Evolutionary conservation across 1,140 invertebrate species (phyloP).

Genomic region (Leguminivora glycinivorella): DNA sequence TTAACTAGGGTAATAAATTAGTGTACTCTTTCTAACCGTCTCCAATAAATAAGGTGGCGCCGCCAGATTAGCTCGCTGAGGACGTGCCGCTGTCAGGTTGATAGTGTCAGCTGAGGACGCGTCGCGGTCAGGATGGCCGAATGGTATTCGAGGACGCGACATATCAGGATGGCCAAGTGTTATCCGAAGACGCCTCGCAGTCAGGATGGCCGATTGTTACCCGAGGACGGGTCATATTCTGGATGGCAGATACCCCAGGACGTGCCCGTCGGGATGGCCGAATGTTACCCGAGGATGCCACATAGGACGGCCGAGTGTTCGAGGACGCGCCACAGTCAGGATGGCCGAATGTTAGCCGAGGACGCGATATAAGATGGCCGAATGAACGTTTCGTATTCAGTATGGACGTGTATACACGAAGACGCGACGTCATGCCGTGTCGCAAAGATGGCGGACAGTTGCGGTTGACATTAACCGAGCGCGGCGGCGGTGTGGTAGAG

Average conservation of each 20-base stretch:
- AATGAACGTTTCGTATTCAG: too few relatives aligned
- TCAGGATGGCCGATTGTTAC: not conserved
- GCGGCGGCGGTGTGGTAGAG: conserved; percentile 96
- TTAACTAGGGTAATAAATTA: conserved; percentile 20
- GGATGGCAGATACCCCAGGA: too few relatives aligned
- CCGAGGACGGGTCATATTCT: too few relatives aligned
- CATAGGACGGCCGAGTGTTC: too few relatives aligned
- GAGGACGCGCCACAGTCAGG: not conserved
- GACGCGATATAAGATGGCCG: too few relatives aligned
- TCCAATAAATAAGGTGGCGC: conserved; percentile 1
- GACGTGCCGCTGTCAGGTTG: not conserved
- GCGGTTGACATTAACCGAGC: conserved; percentile 83
- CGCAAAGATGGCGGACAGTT: conserved; percentile 23
- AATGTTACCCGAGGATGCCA: too few relatives aligned
- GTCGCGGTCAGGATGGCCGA: not conserved
- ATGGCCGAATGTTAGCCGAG: not conserved
- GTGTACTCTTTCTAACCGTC: conserved; percentile 22
- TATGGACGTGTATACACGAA: too few relatives aligned
- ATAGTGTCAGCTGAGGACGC: too few relatives aligned
- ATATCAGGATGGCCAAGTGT: not conserved
- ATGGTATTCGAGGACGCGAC: not conserved
- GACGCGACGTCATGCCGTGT: too few relatives aligned
- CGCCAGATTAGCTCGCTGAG: not conserved
- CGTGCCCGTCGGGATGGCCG: too few relatives aligned
- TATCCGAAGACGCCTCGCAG: not conserved